Conservation (phyloP, 2,888 invertebrate genomes). For the Eupeodes latifasciatus region DNA sequence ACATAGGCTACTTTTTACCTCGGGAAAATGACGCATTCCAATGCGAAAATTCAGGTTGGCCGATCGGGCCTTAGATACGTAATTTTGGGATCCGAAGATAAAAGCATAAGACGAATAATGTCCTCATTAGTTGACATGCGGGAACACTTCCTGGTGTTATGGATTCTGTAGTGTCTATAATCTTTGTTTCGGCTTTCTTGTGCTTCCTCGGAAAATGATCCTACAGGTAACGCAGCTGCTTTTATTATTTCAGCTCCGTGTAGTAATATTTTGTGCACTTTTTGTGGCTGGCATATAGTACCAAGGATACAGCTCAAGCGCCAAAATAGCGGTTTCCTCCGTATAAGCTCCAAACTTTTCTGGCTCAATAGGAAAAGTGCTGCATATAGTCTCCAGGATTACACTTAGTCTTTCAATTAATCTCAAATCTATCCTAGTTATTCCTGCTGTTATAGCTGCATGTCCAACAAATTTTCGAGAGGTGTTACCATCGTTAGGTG, state of each 20-base stretch:
- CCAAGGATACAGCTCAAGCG: slow-evolving; percentile 47
- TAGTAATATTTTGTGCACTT: slow-evolving; percentile 46
- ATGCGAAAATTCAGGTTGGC: no score
- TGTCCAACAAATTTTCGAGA: no score
- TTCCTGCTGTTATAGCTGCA: no score
- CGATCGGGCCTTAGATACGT: background rate
- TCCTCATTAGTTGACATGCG: background rate
- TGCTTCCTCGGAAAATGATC: slow-evolving; percentile 56
- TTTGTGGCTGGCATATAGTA: slow-evolving; percentile 54
- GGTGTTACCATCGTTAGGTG: no score
- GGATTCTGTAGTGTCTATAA: slow-evolving; percentile 57
- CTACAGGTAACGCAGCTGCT: slow-evolving; percentile 52
- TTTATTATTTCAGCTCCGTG: slow-evolving; percentile 48
- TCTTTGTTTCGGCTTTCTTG: slow-evolving; percentile 67
- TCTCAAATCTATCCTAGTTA: no score
- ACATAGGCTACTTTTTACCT: no score
- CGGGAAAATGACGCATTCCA: no score
- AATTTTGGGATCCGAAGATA: background rate
- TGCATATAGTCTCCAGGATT: no score
- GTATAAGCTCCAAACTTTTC: no score
- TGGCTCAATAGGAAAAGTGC: no score
- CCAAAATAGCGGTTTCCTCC: background rate
- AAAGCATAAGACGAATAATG: background rate
- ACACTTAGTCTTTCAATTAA: no score
- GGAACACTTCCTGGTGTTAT: slow-evolving; percentile 11